phyloP scores from a whole-genome alignment of 2,888 invertebrate species.

The Beris chalybata region DNA sequence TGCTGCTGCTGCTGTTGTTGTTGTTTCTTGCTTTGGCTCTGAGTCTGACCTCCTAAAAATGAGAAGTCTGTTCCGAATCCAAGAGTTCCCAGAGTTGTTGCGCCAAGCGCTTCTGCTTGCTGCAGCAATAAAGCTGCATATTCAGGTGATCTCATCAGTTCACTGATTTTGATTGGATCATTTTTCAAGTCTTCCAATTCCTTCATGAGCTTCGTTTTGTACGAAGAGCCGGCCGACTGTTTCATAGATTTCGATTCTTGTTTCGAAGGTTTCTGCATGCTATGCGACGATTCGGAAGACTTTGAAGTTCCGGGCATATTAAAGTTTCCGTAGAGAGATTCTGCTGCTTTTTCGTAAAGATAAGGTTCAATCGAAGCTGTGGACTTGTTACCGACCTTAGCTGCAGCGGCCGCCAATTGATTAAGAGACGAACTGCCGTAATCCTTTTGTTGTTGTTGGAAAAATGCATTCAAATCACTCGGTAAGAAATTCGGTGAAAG shows the following conservation, averaged over 20 bases:
- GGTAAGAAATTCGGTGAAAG: constrained; percentile 53
- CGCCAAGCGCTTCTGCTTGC: constrained; percentile 55
- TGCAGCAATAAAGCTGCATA: constrained; percentile 55
- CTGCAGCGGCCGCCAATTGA: constrained; percentile 53
- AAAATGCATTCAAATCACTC: constrained; percentile 50
- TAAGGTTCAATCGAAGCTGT: neutral
- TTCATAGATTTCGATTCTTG: constrained; percentile 28
- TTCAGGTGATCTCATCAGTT: constrained; percentile 55
- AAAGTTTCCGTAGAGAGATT: constrained; percentile 19
- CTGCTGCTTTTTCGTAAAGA: constrained; percentile 24
- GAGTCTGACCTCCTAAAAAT: constrained; percentile 45
- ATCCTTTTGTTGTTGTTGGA: constrained; percentile 52
- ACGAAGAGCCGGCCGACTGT: constrained; percentile 45
- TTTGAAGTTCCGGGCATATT: constrained; percentile 36
- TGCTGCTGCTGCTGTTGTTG: too few relatives aligned
- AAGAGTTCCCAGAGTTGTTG: constrained; percentile 53
- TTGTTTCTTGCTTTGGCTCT: neutral
- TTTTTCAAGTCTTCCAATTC: constrained; percentile 55
- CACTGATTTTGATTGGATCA: constrained; percentile 55
- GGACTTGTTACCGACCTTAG: constrained; percentile 49
- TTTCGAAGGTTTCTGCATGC: constrained; percentile 24
- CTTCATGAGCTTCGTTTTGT: constrained; percentile 55
- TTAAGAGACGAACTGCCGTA: constrained; percentile 53
- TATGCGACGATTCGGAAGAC: constrained; percentile 40
- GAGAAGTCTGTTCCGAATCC: constrained; percentile 54